Evolutionary conservation across 2,888 invertebrate genomes (phyloP), one percentile per base, ranked within the genome.

Genomic region (Netelia inedita): DNA sequence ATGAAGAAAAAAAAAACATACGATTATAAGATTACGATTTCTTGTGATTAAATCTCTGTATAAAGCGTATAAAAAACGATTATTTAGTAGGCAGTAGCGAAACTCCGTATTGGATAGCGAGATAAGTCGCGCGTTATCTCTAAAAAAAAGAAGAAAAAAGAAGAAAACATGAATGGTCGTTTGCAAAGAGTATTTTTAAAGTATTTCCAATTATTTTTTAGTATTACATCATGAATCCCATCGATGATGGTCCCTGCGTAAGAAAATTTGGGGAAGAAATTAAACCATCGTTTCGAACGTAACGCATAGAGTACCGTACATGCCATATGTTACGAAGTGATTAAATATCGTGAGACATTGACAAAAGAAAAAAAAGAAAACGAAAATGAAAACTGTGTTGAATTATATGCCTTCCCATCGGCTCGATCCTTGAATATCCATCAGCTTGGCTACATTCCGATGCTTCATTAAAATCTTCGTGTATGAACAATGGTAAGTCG

Each of bases 191-290:
- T 92, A 93, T 93, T 92, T 93, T 93, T 92, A 91, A 93, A 93
- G 93, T 93, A 93, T 93, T 93, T 92, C 89, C 91, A 92, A 91
- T 93, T 92, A 93, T 93, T 93, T 93, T 93, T 92, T 93, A 94
- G 93, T 93, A 93, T 93, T 93, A 93, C 89, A 89, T 83, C 89
- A 88, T 86, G 86, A 86, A 83, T 82, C 89, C 88, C 87, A 80
- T 82, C 74, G 69, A 88, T 63, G 74, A 86, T 90, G 90, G 86
- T 83, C 86, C 86, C 82, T 80, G 86, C 86, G 84, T 86, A 88
- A 80, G 86, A 88, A 83, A n/a, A 50, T 50, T 19, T 21, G 85
- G 88, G 86, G 88, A 87, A 80, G 89, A 83, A 76, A 83, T 61
- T 46, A 69, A 72, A 79, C 43, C 28, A 75, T 85, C 88, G 82